Base-by-base conservation (phyloP, 2,888 invertebrate species). In the Harmothoe impar region DNA sequence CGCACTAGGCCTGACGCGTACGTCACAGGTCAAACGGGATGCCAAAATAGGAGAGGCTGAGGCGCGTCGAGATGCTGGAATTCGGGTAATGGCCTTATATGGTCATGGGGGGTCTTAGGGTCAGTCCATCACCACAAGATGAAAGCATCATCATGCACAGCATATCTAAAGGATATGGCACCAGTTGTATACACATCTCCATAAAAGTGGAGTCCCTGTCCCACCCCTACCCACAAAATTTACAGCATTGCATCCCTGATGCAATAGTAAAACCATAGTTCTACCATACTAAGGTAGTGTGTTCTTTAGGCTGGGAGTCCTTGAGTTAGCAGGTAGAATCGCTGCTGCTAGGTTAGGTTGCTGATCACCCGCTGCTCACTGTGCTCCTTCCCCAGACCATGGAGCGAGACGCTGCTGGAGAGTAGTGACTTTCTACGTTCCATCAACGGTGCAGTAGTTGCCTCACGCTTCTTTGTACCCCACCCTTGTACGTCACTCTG, bases 21-120 rank as follows among this genome's bases (percentile, higher is more conserved):
- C 95, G 15, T 94, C 95, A 23, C 94, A 95, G 92, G 95, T 95
- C 25, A 93, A 95, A 91, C 89, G 99, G 89, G 99, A 99, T 96
- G 99, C 99, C 0, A 97, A 99, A 91, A 99, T 99, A 93, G 99
- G 99, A 23, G 99, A 99, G 95, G 99, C 99, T 0, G 98, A 99
- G 95, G 99, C 99, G 0, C 92, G 92, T 43, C 97, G 98, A 90
- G 99, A 99, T 95, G 98, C 99, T 0, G 97, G 97, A 94, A 98
- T 98, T 94, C 98, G 98, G 94, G 96, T 96, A 93, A 91, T 51
- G 35, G 17, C 54, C 86, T 62, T 62, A 25, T 62, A 25, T n/a
- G n/a, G 62, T 43, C 43, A 43, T 43, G 43, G 43, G 43, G 43
- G 43, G 43, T 43, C 43, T 43, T 43, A 10, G 43, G 43, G 3